These are phyloP conservation scores for Polypedilum vanderplanki DNA, from an alignment of 1,140 invertebrate species.

Conservation along the genomic window DNA sequence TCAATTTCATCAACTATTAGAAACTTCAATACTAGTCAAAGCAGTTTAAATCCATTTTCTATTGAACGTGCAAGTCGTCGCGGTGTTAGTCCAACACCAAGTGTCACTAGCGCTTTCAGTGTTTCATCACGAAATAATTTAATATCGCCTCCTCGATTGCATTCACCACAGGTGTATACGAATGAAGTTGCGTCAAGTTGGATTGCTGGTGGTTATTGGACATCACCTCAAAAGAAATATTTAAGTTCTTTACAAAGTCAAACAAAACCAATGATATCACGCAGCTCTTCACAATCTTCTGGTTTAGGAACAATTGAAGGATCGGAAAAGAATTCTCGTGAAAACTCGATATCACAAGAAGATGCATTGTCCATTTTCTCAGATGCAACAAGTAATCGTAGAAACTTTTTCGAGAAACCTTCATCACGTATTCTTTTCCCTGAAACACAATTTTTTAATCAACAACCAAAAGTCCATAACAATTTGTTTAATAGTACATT, in stretches of 20 bases:
- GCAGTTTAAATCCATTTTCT: not conserved
- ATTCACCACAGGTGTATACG: constrained; percentile 32
- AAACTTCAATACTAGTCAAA: not conserved
- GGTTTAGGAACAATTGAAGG: not conserved
- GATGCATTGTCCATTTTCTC: not conserved
- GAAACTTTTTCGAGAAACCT: not conserved
- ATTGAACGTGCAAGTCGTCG: not conserved
- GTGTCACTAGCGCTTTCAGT: not conserved
- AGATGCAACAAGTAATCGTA: not conserved
- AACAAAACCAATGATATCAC: not conserved
- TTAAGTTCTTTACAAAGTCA: not conserved
- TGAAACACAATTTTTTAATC: not conserved
- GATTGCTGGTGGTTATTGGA: constrained; percentile 50
- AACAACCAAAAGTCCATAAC: not conserved
- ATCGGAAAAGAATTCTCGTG: constrained; percentile 3
- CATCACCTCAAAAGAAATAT: constrained; percentile 35
- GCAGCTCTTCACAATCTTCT: not conserved
- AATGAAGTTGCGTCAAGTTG: constrained; percentile 45
- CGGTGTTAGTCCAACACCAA: not conserved
- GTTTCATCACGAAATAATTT: constrained; percentile 32
- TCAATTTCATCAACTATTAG: not conserved
- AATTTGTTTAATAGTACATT: not conserved
- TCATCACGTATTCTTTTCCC: not conserved
- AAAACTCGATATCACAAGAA: not conserved
- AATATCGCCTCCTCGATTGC: constrained; percentile 45